phyloP scores from a whole-genome alignment of 2,888 invertebrate species.

The Brenthis ino region DNA sequence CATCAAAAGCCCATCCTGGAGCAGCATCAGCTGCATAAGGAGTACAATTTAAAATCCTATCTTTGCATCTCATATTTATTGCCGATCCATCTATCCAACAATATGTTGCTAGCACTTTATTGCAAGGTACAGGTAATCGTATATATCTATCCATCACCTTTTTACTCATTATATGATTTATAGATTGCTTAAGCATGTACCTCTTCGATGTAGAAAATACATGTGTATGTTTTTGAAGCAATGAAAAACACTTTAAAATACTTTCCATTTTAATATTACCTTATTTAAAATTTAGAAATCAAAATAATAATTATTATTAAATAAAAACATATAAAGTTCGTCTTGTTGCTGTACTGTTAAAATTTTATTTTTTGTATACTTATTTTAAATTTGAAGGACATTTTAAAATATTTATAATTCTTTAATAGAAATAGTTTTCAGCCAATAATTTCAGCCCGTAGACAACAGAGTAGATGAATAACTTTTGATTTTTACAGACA shows the following conservation, averaged over 20 bases:
- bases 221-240: conserved; percentile 35
- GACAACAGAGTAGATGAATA: too few species aligned
- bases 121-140: conserved; percentile 81
- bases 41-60: conserved; percentile 84
- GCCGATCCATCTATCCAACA: conserved; percentile 92
- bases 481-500: conserved; percentile 41
- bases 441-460: conserved; percentile 27
- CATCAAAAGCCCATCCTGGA: conserved; percentile 95
- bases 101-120: conserved; percentile 86
- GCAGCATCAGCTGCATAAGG: conserved; percentile 80
- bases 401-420: conserved; percentile 2
- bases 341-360: conserved; percentile 1
- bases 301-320: conserved; percentile 4
- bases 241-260: conserved; percentile 39
- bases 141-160: conserved; percentile 79
- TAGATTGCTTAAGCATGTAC: conserved; percentile 62
- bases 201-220: conserved; percentile 46
- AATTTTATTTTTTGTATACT: conserved; percentile 23
- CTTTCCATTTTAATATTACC: conserved; percentile 36
- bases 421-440: conserved; percentile 11
- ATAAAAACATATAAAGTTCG: not conserved
- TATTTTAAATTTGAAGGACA: conserved; percentile 31
- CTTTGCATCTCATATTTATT: conserved; percentile 86
- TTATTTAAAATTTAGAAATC: conserved; percentile 15
- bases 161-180: conserved; percentile 74